A percentile compares a stretch with the other conserved stretches of the same genome.
These are phyloP conservation scores for Drosophila atripex DNA, from an alignment of 2,888 invertebrate species.

Conservation along the genomic window DNA sequence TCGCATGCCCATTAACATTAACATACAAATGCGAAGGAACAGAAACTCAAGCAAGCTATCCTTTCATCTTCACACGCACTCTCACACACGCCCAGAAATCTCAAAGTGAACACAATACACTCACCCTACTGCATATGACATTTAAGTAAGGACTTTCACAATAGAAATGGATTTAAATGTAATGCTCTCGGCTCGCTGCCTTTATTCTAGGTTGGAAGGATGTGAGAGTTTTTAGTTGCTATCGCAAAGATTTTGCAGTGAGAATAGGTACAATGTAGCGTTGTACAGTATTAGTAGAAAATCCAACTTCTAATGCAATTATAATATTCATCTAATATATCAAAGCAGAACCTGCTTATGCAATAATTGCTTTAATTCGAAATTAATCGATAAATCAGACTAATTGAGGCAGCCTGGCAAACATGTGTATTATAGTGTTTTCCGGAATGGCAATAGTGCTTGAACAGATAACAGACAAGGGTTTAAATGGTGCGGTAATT, in stretches of 20 bases:
- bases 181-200: slow-evolving; percentile 57
- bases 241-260: background rate
- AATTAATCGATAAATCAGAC: slow-evolving; percentile 1
- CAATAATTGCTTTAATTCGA: background rate
- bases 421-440: slow-evolving; percentile 12
- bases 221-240: background rate
- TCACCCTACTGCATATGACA: slow-evolving; percentile 44
- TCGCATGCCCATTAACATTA: slow-evolving; percentile 65
- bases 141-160: slow-evolving; percentile 74
- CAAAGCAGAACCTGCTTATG: background rate
- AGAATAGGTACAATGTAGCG: too few species aligned
- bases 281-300: too few species aligned
- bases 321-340: background rate
- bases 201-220: slow-evolving; percentile 49
- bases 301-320: too few species aligned
- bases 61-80: slow-evolving; percentile 44
- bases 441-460: background rate
- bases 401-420: slow-evolving; percentile 14
- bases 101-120: background rate
- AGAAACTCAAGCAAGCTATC: slow-evolving; percentile 28
- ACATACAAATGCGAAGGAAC: slow-evolving; percentile 61
- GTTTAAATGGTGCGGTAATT: slow-evolving; percentile 45
- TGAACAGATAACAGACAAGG: background rate
- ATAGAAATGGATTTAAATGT: slow-evolving; percentile 75
- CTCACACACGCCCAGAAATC: slow-evolving; percentile 2